A percentile compares a stretch with the other conserved stretches of the same genome.
phyloP scores from a whole-genome alignment of 2,113 vertebrate genomes.

The Sinosuthora webbiana region DNA sequence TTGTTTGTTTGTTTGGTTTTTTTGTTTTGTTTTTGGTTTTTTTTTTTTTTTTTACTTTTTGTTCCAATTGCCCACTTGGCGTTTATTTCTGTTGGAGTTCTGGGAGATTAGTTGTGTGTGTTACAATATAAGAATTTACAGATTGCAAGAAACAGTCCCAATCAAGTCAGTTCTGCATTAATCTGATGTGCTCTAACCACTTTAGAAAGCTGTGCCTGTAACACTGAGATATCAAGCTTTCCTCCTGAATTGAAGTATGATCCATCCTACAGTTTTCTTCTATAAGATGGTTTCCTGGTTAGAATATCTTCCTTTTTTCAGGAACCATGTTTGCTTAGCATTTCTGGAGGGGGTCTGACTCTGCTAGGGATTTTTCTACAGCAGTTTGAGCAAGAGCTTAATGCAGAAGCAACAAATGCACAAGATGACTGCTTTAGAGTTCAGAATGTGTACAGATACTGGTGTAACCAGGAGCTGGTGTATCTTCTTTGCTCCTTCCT shows the following conservation, averaged over 20 bases:
- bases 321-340: neutral
- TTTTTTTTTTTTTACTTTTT: neutral
- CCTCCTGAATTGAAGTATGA: neutral
- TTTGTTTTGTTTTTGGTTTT: neutral
- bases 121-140: neutral
- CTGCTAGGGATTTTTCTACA: neutral
- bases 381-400: neutral
- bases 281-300: neutral
- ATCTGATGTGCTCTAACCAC: neutral
- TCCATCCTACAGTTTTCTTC: neutral
- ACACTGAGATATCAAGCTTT: neutral
- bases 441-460: neutral
- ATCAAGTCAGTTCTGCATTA: neutral
- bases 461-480: neutral
- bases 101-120: neutral
- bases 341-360: neutral
- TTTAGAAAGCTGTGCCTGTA: neutral
- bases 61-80: neutral
- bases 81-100: neutral
- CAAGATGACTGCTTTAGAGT: neutral
- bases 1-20: too few species aligned
- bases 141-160: neutral
- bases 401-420: neutral
- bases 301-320: neutral
- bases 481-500: neutral